Evolutionary conservation across 2,113 vertebrate species (phyloP), one percentile per base, ranked within the genome.

Genomic region (Leuciscus idus): DNA sequence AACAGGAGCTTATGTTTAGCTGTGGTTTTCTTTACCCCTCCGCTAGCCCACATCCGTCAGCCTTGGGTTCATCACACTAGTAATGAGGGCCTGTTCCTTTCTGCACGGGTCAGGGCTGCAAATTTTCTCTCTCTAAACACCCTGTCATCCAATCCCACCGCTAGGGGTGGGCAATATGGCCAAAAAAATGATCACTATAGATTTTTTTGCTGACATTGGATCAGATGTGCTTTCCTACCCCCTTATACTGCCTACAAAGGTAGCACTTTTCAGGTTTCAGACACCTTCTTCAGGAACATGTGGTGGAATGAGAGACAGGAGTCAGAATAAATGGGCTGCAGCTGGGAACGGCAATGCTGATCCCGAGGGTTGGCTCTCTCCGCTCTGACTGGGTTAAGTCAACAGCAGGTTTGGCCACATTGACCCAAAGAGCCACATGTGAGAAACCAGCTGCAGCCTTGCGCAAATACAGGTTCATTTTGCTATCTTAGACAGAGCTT

Each of bases 321-420:
- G 43, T 30, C 77, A 39, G 77, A 61, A 61, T 6, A 57, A 61
- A 61, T 5, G 23, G 6, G 36, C 55, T 70, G 81, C 64, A 70
- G 43, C 28, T 81, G 77, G 78, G 52, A 70, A 48, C 2, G 4
- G 21, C 62, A 84, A 50, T 7, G 39, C 55, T 57, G 72, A 76
- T 36, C 33, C 66, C 23, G 50, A 57, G 33, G 68, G 30, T 73
- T 59, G 84, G 62, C 50, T 26, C 64, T 33, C 66, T 86, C 50
- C 10, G 59, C 21, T 75, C 79, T 86, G 57, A 83, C 57, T 74
- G 30, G 79, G 85, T 83, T 82, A 83, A 66, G 30, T 86, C 78
- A 86, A 82, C 85, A 86, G 57, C 39, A 46, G 61, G 70, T 70
- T 73, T 73, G 81, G 81, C 66, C 66, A 83, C 66, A 73, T 15